These are phyloP conservation scores for Rhabdomys dilectus DNA, from an alignment of 2,113 vertebrate species.

Conservation along the genomic window DNA sequence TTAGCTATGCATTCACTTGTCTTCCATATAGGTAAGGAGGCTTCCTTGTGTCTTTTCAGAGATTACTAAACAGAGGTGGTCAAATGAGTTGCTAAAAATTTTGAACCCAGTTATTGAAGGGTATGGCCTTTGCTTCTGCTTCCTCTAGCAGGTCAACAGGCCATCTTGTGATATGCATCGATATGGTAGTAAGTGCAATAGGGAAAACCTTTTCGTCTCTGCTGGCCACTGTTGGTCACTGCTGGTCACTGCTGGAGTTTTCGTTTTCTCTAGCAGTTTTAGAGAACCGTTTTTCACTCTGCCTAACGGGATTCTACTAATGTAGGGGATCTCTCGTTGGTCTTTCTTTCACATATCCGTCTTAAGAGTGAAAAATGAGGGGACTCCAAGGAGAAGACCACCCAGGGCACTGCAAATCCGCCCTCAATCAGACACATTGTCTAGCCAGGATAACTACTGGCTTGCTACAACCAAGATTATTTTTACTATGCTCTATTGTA, in stretches of 20 bases:
- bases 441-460: conserved; percentile 34
- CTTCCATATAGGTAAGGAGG: neutral
- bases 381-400: conserved; percentile 50
- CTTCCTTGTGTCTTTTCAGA: neutral
- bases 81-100: neutral
- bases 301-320: conserved; percentile 39
- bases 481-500: conserved; percentile 52
- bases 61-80: neutral
- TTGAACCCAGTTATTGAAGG: neutral
- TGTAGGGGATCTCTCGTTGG: conserved; percentile 54
- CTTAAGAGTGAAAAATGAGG: conserved; percentile 44
- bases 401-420: conserved; percentile 50
- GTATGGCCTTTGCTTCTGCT: neutral
- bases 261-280: conserved; percentile 43
- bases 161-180: neutral
- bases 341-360: conserved; percentile 29
- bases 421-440: conserved; percentile 67
- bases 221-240: neutral
- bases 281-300: conserved; percentile 18
- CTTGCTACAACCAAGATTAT: conserved; percentile 40
- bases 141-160: neutral
- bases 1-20: neutral
- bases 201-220: neutral
- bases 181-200: conserved; percentile 38
- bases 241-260: neutral